Evolutionary conservation across 2,888 invertebrate species (phyloP).

Genomic region (Plebejus melissa): DNA sequence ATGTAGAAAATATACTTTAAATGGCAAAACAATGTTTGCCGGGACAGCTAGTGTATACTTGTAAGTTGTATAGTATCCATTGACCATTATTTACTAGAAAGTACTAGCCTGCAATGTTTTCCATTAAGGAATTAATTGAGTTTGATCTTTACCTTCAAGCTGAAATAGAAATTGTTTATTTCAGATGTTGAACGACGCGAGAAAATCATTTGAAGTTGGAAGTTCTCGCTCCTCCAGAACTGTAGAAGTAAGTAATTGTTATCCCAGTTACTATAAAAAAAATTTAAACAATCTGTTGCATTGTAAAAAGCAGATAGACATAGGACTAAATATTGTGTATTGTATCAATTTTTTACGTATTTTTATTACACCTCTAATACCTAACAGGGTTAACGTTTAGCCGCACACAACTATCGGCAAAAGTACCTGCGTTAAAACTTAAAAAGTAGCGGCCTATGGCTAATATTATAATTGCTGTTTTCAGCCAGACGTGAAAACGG

Average conservation of each 20-base stretch:
- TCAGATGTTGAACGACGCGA: constrained; percentile 22
- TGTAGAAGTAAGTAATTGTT: not conserved
- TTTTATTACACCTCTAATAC: no score
- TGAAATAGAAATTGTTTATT: constrained; percentile 17
- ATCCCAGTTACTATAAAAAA: not conserved
- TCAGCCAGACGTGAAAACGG: not conserved
- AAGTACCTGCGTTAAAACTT: not conserved
- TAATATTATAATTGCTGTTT: not conserved
- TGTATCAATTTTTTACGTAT: no score
- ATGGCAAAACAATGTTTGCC: no score
- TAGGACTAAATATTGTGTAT: no score
- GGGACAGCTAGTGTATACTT: no score
- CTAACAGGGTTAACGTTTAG: no score
- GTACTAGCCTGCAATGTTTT: not conserved
- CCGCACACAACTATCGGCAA: not conserved
- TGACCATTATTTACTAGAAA: no score
- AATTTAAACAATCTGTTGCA: not conserved
- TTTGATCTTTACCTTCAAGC: no score
- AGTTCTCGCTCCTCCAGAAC: not conserved
- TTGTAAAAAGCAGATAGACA: no score
- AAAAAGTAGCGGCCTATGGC: not conserved
- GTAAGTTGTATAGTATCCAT: no score
- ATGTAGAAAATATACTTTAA: no score
- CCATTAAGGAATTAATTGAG: no score
- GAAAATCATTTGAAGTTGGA: not conserved